Evolutionary conservation across 2,113 vertebrate genomes (phyloP).

Genomic region (Misgurnus mizolepis): DNA sequence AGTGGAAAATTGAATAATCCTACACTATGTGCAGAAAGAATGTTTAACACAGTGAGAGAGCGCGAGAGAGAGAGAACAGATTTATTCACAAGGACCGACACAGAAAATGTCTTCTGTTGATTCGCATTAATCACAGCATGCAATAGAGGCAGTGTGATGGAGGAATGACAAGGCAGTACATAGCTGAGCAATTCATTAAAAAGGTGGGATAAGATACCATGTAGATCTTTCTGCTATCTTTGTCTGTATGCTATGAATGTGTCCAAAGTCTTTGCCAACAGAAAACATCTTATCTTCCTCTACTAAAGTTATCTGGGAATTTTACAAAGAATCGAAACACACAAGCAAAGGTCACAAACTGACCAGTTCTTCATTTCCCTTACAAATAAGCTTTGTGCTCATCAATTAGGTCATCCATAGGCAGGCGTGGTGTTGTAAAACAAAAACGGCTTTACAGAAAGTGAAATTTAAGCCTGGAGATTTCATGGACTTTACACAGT

Average conservation of each 20-base stretch:
- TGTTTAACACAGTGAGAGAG: background rate
- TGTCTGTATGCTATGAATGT: background rate
- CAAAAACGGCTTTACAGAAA: background rate
- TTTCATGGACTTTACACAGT: background rate
- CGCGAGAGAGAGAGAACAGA: background rate
- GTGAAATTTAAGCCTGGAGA: background rate
- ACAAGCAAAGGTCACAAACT: background rate
- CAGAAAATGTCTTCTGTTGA: background rate
- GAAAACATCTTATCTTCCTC: background rate
- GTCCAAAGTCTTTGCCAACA: slow-evolving; percentile 6
- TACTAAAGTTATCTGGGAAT: background rate
- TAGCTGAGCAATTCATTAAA: background rate
- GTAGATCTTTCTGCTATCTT: background rate
- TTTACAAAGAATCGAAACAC: background rate
- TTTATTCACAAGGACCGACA: background rate
- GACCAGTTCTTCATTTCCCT: background rate
- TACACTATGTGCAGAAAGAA: background rate
- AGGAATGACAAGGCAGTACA: background rate
- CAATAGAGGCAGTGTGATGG: background rate
- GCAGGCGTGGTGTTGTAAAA: background rate
- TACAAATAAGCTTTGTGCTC: slow-evolving; percentile 11
- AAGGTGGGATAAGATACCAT: background rate
- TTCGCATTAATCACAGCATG: background rate
- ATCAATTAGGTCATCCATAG: slow-evolving; percentile 11
- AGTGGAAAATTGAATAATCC: slow-evolving; percentile 6